These are phyloP conservation scores for Megaustenia siamemsis DNA, from an alignment of 2,888 invertebrate species.

Conservation along the genomic window DNA sequence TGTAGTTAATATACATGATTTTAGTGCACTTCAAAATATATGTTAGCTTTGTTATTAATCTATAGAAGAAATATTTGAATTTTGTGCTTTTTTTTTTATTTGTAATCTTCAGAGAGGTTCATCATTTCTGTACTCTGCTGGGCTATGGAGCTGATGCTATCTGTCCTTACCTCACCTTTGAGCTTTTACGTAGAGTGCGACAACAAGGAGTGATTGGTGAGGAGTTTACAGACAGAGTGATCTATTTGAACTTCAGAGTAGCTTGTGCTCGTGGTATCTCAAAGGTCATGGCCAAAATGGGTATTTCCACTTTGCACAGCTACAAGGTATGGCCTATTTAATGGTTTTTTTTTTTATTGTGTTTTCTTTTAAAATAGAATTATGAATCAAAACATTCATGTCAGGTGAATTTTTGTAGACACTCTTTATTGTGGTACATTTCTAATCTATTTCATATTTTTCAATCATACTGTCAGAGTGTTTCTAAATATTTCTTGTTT, in stretches of 20 bases:
- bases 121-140: conserved; percentile 96
- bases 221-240: conserved; percentile 87
- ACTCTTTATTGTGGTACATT: no score
- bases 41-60: no score
- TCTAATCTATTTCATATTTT: no score
- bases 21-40: no score
- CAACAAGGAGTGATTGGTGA: conserved; percentile 91
- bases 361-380: no score
- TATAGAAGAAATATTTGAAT: no score
- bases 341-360: no score
- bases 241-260: conserved; percentile 89
- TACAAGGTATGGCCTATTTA: conserved; percentile 86
- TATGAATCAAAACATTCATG: no score
- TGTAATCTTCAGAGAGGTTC: conserved; percentile 84
- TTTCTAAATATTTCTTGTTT: no score
- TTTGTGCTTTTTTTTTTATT: background rate
- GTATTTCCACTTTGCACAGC: conserved; percentile 98
- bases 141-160: conserved; percentile 99
- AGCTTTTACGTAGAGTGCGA: conserved; percentile 91
- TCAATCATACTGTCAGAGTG: no score
- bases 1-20: no score
- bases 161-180: conserved; percentile 97
- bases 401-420: no score
- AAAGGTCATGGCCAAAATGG: conserved; percentile 99
- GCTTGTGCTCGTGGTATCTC: conserved; percentile 94